Base-by-base conservation (phyloP, 2,888 invertebrate species). In the Dyspetes luteomarginatus region DNA sequence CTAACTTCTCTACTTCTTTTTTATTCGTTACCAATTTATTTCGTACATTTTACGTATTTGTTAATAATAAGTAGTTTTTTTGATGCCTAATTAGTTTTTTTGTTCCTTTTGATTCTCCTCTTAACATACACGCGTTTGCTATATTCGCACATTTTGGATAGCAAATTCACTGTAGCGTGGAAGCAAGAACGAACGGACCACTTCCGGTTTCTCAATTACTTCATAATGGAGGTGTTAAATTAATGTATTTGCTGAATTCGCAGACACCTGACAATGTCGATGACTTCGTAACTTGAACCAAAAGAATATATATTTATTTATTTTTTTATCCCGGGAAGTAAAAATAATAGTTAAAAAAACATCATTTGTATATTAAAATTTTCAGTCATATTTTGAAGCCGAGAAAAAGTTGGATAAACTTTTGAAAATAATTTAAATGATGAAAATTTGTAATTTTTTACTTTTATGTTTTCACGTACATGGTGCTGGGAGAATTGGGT, bases 21-120 rank as follows among this genome's bases (percentile, higher is more conserved):
- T 52, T 41, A 36, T 52, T 72, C 62, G 72, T 62, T 52, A 72
- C 50, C 50, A 62, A 62, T 58, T 74, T 75, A 79, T 79, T 62
- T 12, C n/a, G 50, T 74, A 75, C 56, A 69, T 43, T 28, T 60
- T 79, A 79, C 79, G 75, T 75, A 65, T 50, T 41, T 64, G n/a
- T 15, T 36, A 12, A 7, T 36, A 36, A 36, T 36, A 36, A 36
- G 36, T 36, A 71, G 28, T 48, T 36, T 36, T n/a, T 36, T 45
- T 48, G 58, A 56, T 45, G 43, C 69, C 28, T 69, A n/a, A n/a
- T n/a, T 45, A 71, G 71, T 45, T 71, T n/a, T n/a, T n/a, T 22
- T 58, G 56, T 69, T 7, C 48, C 43, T 19, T 30, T 45, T 28
- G 56, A 5, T 45, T 56, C 45, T n/a, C 43, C 56, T 45, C 45